phyloP scores from a whole-genome alignment of 2,797 vertebrate species.

The Odontamblyopus rebecca region DNA sequence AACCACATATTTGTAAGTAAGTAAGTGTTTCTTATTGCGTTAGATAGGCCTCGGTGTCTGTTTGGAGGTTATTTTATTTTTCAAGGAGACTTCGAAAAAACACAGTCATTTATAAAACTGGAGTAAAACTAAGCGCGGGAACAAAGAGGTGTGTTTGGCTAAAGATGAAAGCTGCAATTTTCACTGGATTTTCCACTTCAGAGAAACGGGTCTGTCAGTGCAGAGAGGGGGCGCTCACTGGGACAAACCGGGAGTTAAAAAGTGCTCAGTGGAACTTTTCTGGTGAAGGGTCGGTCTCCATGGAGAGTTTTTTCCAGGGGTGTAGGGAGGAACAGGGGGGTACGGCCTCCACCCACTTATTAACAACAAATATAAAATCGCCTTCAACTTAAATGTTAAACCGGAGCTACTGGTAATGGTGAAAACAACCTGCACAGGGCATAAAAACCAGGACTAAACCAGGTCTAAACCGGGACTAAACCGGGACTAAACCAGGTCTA shows the following conservation, averaged over 20 bases:
- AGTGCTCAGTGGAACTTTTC: background rate
- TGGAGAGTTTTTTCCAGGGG: too few species aligned
- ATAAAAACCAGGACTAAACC: too few species aligned
- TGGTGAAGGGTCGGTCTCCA: background rate
- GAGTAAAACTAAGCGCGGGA: background rate
- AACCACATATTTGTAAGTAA: background rate
- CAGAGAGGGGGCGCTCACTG: background rate
- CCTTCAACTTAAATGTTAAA: too few species aligned
- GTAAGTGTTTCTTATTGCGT: background rate
- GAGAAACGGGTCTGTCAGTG: background rate
- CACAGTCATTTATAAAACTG: background rate
- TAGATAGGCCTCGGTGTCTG: background rate
- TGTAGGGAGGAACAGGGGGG: too few species aligned
- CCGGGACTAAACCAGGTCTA: too few species aligned
- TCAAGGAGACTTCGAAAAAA: background rate
- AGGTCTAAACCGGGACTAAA: too few species aligned
- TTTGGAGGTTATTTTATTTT: background rate
- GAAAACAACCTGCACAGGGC: too few species aligned
- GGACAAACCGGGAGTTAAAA: background rate
- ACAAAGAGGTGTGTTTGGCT: background rate
- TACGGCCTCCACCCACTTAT: too few species aligned
- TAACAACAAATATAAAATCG: too few species aligned
- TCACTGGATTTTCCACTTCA: background rate
- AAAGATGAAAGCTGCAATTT: constrained; percentile 6
- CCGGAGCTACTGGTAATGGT: too few species aligned